phyloP scores from a whole-genome alignment of 2,888 invertebrate species.

The Gisinianus flammeolus region DNA sequence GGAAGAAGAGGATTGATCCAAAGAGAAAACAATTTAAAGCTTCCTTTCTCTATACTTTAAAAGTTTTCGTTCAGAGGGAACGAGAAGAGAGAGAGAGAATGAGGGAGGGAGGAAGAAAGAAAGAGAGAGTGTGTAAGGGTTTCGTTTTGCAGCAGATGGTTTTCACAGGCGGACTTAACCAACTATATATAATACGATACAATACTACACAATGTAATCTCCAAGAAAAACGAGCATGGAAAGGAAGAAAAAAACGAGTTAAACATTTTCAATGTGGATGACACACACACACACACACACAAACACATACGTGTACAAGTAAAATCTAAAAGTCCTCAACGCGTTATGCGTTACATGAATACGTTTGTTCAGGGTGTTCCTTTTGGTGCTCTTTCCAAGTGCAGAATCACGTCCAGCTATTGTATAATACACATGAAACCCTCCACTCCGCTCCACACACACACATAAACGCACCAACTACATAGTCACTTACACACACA shows the following conservation, averaged over 20 bases:
- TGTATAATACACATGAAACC: no score
- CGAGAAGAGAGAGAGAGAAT: neutral
- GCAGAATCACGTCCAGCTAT: conserved; percentile 4
- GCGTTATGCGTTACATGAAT: no score
- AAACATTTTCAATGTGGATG: conserved; percentile 19
- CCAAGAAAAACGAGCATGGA: neutral
- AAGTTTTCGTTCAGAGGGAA: conserved; percentile 18
- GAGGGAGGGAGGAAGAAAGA: neutral
- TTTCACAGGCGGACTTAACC: conserved; percentile 1
- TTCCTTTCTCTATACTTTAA: conserved; percentile 28
- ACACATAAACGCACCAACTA: no score
- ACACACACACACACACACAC: no score
- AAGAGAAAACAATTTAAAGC: conserved; percentile 39
- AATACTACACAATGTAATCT: conserved; percentile 14
- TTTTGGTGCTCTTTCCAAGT: neutral
- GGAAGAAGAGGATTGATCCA: conserved; percentile 23
- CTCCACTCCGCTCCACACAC: no score
- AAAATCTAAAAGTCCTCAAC: conserved; percentile 5
- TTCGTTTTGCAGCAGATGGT: conserved; percentile 7
- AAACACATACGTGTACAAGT: no score
- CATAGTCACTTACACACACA: neutral
- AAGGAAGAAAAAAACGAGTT: neutral
- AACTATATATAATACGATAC: neutral
- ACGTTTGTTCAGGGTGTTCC: no score
- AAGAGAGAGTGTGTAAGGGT: neutral